These are phyloP conservation scores for Xestia c-nigrum DNA, from an alignment of 2,888 invertebrate species.

Conservation along the genomic window DNA sequence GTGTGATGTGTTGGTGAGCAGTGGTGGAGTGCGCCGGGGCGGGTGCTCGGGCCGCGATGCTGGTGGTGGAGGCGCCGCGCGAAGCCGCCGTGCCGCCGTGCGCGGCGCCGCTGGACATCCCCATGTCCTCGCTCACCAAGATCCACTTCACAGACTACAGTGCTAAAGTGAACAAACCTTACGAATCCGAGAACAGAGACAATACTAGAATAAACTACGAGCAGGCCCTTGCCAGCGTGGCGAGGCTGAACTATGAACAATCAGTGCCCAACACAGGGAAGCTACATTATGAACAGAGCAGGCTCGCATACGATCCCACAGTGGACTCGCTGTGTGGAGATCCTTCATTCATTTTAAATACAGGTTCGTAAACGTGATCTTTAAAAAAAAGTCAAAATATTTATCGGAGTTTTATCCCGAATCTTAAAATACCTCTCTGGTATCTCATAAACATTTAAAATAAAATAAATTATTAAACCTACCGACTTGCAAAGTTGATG, in stretches of 20 bases:
- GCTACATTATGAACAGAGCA: slow-evolving; percentile 84
- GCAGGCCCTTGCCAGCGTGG: slow-evolving; percentile 81
- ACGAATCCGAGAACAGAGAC: slow-evolving; percentile 81
- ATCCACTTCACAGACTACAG: slow-evolving; percentile 88
- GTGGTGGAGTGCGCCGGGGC: slow-evolving; percentile 76
- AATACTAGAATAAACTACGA: slow-evolving; percentile 83
- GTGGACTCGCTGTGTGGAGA: slow-evolving; percentile 83
- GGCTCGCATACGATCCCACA: slow-evolving; percentile 82
- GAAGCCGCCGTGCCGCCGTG: slow-evolving; percentile 93
- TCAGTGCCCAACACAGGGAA: slow-evolving; percentile 79
- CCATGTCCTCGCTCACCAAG: slow-evolving; percentile 87
- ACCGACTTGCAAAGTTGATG: not conserved
- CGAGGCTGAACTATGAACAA: slow-evolving; percentile 84
- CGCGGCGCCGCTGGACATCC: slow-evolving; percentile 85
- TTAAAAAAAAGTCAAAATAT: not conserved
- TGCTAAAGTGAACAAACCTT: slow-evolving; percentile 86
- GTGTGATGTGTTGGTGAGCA: slow-evolving; percentile 82
- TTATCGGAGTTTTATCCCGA: not conserved
- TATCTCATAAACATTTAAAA: not conserved
- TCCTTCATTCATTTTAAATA: slow-evolving; percentile 79
- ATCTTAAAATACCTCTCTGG: not conserved
- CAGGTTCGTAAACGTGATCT: slow-evolving; percentile 76
- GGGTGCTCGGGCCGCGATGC: slow-evolving; percentile 92
- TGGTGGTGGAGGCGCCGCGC: slow-evolving; percentile 94
- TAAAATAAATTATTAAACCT: not conserved